phyloP scores from a whole-genome alignment of 2,888 invertebrate genomes.

The Furcula furcula region DNA sequence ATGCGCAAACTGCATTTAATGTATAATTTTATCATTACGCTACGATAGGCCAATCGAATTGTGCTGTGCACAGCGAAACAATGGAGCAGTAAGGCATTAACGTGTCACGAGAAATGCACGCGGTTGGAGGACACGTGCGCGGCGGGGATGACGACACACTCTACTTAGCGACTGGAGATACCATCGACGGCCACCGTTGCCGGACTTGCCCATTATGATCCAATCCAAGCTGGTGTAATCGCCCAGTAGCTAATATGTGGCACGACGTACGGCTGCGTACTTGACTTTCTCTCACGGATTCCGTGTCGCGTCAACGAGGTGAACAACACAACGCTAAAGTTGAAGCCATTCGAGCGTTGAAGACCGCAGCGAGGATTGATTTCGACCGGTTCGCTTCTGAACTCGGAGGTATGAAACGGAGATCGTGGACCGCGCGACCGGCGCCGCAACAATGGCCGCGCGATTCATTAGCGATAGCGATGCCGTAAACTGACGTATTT shows the following conservation, averaged over 20 bases:
- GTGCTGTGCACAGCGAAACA: slow-evolving; percentile 25
- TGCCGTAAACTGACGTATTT: slow-evolving; percentile 12
- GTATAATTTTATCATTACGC: slow-evolving; percentile 18
- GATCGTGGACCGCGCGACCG: slow-evolving; percentile 43
- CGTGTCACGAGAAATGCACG: slow-evolving; percentile 35
- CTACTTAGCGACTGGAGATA: slow-evolving; percentile 51
- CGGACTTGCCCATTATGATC: slow-evolving; percentile 68
- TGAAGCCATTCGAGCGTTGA: slow-evolving; percentile 67
- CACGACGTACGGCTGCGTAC: slow-evolving; percentile 62
- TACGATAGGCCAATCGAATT: slow-evolving; percentile 14
- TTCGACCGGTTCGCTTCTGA: slow-evolving; percentile 59
- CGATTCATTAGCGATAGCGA: slow-evolving; percentile 25
- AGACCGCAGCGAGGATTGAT: slow-evolving; percentile 62
- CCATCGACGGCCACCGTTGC: slow-evolving; percentile 31
- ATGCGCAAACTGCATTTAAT: slow-evolving; percentile 22
- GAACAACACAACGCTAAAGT: slow-evolving; percentile 67
- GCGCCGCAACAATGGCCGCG: slow-evolving; percentile 29
- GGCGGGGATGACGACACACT: slow-evolving; percentile 49
- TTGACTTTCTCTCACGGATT: slow-evolving; percentile 77
- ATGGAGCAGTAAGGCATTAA: slow-evolving; percentile 30
- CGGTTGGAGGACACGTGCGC: slow-evolving; percentile 43
- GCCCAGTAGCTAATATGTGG: slow-evolving; percentile 54
- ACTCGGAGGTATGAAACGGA: slow-evolving; percentile 52
- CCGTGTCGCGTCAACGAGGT: slow-evolving; percentile 73
- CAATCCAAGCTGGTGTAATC: slow-evolving; percentile 64